A percentile compares a stretch with the other conserved stretches of the same genome.
Evolutionary conservation across 2,113 vertebrate species (phyloP).

Genomic region (Esox niger): DNA sequence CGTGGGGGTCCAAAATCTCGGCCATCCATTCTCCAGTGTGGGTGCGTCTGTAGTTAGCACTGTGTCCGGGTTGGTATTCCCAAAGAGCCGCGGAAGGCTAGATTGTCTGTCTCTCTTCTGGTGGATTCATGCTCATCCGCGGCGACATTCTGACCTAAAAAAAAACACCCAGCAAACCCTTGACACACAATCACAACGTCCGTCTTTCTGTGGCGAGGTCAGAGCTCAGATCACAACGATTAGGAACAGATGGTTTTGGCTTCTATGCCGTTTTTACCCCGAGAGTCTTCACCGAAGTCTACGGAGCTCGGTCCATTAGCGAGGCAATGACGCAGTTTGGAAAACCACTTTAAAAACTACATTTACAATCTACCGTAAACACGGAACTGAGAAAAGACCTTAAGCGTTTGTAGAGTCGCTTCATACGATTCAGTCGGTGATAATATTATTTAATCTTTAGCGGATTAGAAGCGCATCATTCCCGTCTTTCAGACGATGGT

Average conservation of each 20-base stretch:
- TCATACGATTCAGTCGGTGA: conserved; percentile 16
- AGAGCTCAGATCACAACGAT: conserved; percentile 28
- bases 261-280: conserved; percentile 36
- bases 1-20: conserved; percentile 93
- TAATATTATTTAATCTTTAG: conserved; percentile 10
- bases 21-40: conserved; percentile 91
- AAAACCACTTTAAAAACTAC: conserved; percentile 64
- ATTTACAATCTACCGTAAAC: conserved; percentile 1
- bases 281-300: conserved; percentile 24
- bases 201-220: background rate
- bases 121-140: conserved; percentile 67
- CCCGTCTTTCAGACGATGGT: conserved; percentile 34
- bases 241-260: conserved; percentile 37
- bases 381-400: background rate
- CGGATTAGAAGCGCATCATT: conserved; percentile 21
- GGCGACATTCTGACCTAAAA: conserved; percentile 75
- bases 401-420: background rate
- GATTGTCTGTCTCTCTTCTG: conserved; percentile 70
- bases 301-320: conserved; percentile 38
- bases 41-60: conserved; percentile 66
- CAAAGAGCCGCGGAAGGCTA: conserved; percentile 62
- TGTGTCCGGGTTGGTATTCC: conserved; percentile 65
- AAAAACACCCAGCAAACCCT: conserved; percentile 46
- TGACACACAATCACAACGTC: conserved; percentile 16
- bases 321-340: conserved; percentile 75